Base-by-base conservation (phyloP, 2,888 invertebrate species). In the Pharmacophagus antenor region DNA sequence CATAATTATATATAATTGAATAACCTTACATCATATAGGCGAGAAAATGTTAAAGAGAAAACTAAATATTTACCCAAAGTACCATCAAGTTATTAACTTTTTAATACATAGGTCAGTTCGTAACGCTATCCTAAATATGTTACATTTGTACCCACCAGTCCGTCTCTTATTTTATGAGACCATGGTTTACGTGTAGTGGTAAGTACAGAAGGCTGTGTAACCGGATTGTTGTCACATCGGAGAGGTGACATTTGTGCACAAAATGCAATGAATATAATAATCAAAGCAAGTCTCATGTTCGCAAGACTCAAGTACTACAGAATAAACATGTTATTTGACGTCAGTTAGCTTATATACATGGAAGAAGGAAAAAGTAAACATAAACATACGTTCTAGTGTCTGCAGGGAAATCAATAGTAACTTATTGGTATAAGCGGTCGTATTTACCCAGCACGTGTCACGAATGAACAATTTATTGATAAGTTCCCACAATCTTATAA, bases 111-210 rank as follows among this genome's bases (percentile, higher is more conserved):
- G n/a, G n/a, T n/a, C n/a, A n/a, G n/a, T n/a, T n/a, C n/a, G n/a
- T n/a, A n/a, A n/a, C n/a, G n/a, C n/a, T n/a, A n/a, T n/a, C n/a
- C n/a, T n/a, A n/a, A n/a, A n/a, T n/a, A n/a, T 2, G 27, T 27
- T 27, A 27, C 12, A 8, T 31, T 31, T 15, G 27, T 31, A 55
- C 60, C 15, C 20, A 60, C 60, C 60, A 60, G 37, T 37, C 60
- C 50, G 23, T 60, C 55, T 37, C 23, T 60, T 18, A 60, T 25
- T 20, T 51, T 60, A 50, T 60, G 56, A n/a, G 60, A 51, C 60
- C 42, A 60, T 15, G 60, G 60, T 47, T 60, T 60, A 15, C 46
- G 50, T 10, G 60, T 58, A 1, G 58, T 56, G 8, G 50, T 60
- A 23, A 50, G n/a, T 5, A 25, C 37, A n/a, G 23, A n/a, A 15